Evolutionary conservation across 2,797 vertebrate species (phyloP).

Genomic region (Enteromius treurensis): DNA sequence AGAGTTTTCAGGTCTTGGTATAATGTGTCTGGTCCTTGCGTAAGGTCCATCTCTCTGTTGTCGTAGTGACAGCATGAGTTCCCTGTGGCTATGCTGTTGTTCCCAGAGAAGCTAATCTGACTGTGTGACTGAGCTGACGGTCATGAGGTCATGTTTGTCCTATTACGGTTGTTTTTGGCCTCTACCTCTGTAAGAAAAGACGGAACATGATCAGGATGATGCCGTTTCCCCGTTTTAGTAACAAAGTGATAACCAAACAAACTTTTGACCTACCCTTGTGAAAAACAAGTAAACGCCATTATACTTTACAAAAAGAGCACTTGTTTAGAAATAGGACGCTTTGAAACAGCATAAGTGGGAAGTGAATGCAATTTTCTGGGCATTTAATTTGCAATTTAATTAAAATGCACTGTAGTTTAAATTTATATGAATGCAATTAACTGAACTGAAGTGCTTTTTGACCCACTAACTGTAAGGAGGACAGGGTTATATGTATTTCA

Average conservation of each 20-base stretch:
- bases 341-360: neutral
- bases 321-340: neutral
- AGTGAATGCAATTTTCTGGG: neutral
- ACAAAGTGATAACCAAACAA: neutral
- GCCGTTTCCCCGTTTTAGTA: neutral
- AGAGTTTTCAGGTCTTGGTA: constrained; percentile 11
- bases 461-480: neutral
- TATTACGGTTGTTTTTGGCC: constrained; percentile 1
- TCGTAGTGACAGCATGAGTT: neutral
- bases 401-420: neutral
- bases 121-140: constrained; percentile 13
- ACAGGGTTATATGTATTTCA: neutral
- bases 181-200: constrained; percentile 10
- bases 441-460: neutral
- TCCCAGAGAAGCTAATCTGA: constrained; percentile 13
- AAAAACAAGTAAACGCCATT: neutral
- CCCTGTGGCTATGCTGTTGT: neutral
- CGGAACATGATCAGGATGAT: neutral
- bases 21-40: neutral
- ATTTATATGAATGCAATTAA: neutral
- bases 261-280: neutral
- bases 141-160: constrained; percentile 24
- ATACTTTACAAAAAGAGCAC: too few relatives aligned
- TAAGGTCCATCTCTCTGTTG: neutral
- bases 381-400: neutral